A percentile compares a stretch with the other conserved stretches of the same genome.
Evolutionary conservation across 2,888 invertebrate species (phyloP).

Genomic region (Philonicus albiceps): DNA sequence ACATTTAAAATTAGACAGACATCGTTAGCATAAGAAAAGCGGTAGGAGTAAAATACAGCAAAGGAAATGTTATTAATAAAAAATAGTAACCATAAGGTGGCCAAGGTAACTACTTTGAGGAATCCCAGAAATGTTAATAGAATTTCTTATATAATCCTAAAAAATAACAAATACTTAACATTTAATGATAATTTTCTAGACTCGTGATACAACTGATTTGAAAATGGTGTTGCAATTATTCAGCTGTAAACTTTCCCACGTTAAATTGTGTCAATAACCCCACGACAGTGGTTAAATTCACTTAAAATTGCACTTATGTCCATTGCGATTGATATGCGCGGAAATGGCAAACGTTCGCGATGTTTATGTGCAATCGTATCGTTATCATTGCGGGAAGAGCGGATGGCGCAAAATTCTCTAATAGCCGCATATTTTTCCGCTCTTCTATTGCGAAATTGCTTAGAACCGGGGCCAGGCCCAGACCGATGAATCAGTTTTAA

Average conservation of each 20-base stretch:
- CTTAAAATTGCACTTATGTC: background rate
- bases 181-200: too few species aligned
- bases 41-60: too few species aligned
- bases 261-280: background rate
- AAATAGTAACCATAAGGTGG: too few species aligned
- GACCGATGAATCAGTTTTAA: conserved; percentile 10
- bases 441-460: background rate
- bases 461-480: background rate
- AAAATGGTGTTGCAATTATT: background rate
- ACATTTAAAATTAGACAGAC: too few species aligned
- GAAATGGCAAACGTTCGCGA: background rate
- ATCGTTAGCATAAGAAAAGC: too few species aligned
- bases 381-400: background rate
- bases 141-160: too few species aligned
- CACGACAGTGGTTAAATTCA: background rate
- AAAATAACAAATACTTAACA: too few species aligned
- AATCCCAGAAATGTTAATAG: too few species aligned
- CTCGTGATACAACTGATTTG: background rate
- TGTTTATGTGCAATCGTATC: background rate
- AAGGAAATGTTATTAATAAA: too few species aligned
- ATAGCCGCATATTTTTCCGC: background rate
- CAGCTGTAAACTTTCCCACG: background rate
- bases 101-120: too few species aligned
- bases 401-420: background rate
- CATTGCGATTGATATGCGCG: background rate